A percentile compares a stretch with the other conserved stretches of the same genome.
These are phyloP conservation scores for Ormyrus thymus DNA, from an alignment of 2,888 invertebrate genomes.

Conservation along the genomic window DNA sequence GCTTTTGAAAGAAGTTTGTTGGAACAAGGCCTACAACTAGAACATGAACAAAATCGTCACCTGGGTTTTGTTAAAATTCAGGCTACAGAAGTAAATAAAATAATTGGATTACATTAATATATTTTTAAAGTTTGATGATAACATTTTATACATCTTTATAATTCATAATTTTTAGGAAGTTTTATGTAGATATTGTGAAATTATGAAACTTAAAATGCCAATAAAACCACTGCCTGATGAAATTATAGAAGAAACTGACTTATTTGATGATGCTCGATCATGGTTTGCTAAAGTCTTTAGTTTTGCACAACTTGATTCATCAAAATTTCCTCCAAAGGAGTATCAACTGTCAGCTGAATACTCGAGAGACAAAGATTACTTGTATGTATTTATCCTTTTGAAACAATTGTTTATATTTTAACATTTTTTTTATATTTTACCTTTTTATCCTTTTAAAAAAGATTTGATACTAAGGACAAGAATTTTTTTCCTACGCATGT, in stretches of 20 bases:
- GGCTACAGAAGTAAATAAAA: conserved; percentile 77
- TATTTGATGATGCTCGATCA: conserved; percentile 75
- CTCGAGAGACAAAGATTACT: conserved; percentile 82
- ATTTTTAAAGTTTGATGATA: neutral
- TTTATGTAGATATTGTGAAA: conserved; percentile 84
- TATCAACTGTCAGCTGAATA: conserved; percentile 83
- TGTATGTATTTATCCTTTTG: conserved; percentile 77
- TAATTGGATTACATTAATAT: neutral
- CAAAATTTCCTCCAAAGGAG: conserved; percentile 79
- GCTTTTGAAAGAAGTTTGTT: conserved; percentile 73
- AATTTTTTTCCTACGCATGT: conserved; percentile 82
- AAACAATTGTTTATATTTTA: conserved; percentile 80
- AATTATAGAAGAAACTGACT: conserved; percentile 60
- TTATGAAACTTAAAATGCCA: conserved; percentile 86
- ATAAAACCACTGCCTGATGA: conserved; percentile 76
- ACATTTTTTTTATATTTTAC: too few relatives aligned
- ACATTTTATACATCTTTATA: conserved; percentile 6
- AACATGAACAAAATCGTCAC: conserved; percentile 80
- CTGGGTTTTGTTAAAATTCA: conserved; percentile 85
- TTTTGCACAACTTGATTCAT: conserved; percentile 79
- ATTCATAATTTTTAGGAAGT: conserved; percentile 76
- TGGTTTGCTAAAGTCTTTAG: conserved; percentile 76
- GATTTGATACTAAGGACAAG: conserved; percentile 81
- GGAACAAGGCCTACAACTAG: conserved; percentile 78
- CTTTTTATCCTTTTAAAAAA: conserved; percentile 62